Percentiles rank a stretch among this genome's conserved stretches.
These are phyloP conservation scores for Cyanoderma ruficeps DNA, from an alignment of 2,113 vertebrate genomes.

Conservation along the genomic window DNA sequence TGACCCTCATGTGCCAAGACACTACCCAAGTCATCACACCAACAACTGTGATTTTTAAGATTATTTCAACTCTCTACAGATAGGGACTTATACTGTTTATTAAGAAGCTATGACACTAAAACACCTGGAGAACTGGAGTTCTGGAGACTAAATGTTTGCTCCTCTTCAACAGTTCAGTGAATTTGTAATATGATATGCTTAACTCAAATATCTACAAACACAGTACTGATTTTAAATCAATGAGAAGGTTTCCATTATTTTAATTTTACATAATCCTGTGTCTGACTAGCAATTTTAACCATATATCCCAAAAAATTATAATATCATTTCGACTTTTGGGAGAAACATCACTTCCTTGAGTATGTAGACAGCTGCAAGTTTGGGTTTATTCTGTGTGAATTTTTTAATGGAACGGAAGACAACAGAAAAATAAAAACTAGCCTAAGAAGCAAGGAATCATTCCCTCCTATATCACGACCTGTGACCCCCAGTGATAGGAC, in stretches of 20 bases:
- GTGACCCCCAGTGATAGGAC: neutral
- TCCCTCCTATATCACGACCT: neutral
- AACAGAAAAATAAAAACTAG: neutral
- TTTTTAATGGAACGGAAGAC: neutral
- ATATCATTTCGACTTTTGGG: neutral
- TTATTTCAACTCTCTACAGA: neutral
- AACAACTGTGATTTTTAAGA: neutral
- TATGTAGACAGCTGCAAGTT: neutral
- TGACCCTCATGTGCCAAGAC: neutral
- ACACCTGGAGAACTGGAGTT: neutral
- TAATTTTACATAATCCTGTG: neutral
- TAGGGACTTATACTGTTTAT: rapidly evolving
- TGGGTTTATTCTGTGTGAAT: neutral
- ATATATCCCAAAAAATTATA: neutral
- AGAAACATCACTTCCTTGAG: neutral
- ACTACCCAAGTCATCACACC: neutral
- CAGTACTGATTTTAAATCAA: neutral
- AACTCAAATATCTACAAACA: neutral
- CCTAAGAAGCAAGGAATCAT: neutral
- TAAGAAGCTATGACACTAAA: neutral
- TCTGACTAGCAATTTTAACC: neutral
- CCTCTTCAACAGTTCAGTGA: neutral
- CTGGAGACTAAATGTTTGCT: neutral
- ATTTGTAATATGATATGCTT: neutral
- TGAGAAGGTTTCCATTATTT: neutral